These are phyloP conservation scores for Aphelenchoides avenae DNA, from an alignment of 1,140 invertebrate genomes.

Conservation along the genomic window DNA sequence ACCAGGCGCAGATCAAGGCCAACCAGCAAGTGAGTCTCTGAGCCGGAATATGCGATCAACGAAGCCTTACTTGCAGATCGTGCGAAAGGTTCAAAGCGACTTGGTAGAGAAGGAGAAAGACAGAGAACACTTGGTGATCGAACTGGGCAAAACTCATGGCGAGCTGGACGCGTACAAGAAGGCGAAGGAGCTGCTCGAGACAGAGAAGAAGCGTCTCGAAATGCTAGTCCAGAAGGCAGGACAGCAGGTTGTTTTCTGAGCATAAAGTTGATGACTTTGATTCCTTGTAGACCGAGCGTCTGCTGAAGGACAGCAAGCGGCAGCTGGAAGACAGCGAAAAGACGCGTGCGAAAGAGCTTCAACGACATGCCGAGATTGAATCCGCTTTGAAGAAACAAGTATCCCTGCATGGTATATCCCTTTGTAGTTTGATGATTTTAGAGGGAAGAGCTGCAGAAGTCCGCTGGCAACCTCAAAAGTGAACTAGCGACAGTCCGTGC, in stretches of 20 bases:
- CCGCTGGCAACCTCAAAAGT: neutral
- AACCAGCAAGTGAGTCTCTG: conserved; percentile 35
- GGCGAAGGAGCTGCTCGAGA: conserved; percentile 1
- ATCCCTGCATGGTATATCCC: too few species aligned
- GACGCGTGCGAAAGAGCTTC: conserved; percentile 7
- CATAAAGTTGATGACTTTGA: neutral
- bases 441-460: conserved; percentile 1
- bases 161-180: neutral
- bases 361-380: conserved; percentile 1
- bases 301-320: conserved; percentile 13
- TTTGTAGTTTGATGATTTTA: too few species aligned
- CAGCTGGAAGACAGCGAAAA: conserved; percentile 28
- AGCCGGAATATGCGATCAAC: neutral
- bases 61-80: conserved; percentile 26
- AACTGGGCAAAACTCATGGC: conserved; percentile 9
- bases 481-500: too few species aligned
- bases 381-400: conserved; percentile 15
- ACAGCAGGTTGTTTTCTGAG: conserved; percentile 15
- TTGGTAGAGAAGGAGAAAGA: conserved; percentile 24
- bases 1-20: conserved; percentile 32
- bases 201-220: conserved; percentile 32
- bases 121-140: neutral
- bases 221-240: conserved; percentile 29
- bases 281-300: conserved; percentile 15
- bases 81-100: conserved; percentile 30